Percentiles rank a stretch among this genome's conserved stretches.
These are phyloP conservation scores for Cercocebus atys DNA, from an alignment of 2,113 vertebrate species.

Conservation along the genomic window DNA sequence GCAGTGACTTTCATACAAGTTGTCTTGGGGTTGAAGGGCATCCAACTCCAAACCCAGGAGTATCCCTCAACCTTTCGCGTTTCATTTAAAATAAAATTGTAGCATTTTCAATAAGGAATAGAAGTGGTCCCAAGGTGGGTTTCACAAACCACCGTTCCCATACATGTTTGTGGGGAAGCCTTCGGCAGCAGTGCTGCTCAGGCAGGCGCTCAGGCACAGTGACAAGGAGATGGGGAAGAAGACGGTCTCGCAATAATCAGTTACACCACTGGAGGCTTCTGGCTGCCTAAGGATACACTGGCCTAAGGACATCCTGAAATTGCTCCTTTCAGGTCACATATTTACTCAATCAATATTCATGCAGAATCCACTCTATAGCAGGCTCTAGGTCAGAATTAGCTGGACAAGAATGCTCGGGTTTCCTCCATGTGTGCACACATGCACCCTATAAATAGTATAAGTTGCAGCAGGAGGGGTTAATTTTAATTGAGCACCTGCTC, in stretches of 20 bases:
- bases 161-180: rapidly evolving
- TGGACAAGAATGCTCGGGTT: neutral
- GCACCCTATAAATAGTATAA: neutral
- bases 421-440: rapidly evolving
- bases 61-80: neutral
- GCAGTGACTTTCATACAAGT: too few species aligned
- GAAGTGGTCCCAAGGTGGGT: neutral
- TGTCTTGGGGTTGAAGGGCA: neutral
- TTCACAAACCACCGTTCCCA: neutral
- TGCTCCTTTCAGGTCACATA: neutral
- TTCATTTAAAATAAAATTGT: neutral
- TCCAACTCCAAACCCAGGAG: neutral
- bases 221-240: neutral
- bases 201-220: rapidly evolving
- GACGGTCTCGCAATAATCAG: rapidly evolving
- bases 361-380: neutral
- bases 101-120: neutral
- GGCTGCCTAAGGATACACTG: neutral
- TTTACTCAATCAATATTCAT: neutral
- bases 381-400: neutral
- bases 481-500: neutral
- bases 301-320: neutral
- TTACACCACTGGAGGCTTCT: rapidly evolving
- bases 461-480: neutral
- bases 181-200: too few species aligned